phyloP scores from a whole-genome alignment of 2,888 invertebrate species.

The Netelia inedita region DNA sequence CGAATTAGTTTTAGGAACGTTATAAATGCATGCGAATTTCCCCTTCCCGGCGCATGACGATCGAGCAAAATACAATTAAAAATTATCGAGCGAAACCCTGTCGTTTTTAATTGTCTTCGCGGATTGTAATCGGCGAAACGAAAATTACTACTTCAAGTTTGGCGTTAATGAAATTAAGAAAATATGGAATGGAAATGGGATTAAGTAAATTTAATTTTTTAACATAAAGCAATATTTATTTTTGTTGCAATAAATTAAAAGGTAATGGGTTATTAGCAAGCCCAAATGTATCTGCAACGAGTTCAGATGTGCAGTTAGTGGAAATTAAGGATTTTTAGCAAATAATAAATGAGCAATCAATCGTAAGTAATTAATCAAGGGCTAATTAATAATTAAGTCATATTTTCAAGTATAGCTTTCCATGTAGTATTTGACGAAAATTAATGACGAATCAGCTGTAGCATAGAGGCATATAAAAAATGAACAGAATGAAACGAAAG shows the following conservation, averaged over 20 bases:
- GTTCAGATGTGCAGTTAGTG: too few relatives aligned
- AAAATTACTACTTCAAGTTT: neutral
- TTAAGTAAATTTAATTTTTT: too few relatives aligned
- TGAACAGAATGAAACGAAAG: neutral
- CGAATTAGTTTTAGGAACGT: constrained; percentile 14
- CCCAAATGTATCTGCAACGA: too few relatives aligned
- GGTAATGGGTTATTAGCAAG: too few relatives aligned
- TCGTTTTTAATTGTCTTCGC: neutral
- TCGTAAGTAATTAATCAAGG: too few relatives aligned
- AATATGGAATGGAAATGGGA: neutral
- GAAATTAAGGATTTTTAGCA: too few relatives aligned
- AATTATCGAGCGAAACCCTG: neutral
- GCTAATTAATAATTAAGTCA: too few relatives aligned
- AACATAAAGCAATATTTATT: too few relatives aligned
- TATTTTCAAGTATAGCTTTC: neutral
- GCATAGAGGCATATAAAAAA: neutral
- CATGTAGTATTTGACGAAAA: neutral
- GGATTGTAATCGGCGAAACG: neutral
- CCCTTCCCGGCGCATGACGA: neutral
- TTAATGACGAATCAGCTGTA: too few relatives aligned
- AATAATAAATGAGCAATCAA: too few relatives aligned
- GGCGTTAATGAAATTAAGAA: neutral
- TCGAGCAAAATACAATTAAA: constrained; percentile 5
- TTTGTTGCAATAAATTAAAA: too few relatives aligned
- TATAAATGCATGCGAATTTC: constrained; percentile 2